These are phyloP conservation scores for Manis crassicaudata DNA, from an alignment of 2,797 vertebrate genomes.

Conservation along the genomic window DNA sequence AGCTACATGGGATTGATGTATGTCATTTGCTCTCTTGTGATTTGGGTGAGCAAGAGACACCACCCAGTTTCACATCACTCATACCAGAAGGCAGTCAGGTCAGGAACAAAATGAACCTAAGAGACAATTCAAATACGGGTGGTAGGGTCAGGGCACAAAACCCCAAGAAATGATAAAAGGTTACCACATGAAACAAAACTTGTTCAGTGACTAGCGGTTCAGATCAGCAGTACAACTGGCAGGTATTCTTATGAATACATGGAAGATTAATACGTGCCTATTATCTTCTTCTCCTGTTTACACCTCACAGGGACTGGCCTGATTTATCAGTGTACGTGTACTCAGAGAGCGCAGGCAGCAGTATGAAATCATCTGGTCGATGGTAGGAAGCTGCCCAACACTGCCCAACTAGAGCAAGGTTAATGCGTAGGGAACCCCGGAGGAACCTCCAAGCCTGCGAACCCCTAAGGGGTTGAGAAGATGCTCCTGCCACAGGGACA, in stretches of 20 bases:
- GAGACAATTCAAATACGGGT: not conserved
- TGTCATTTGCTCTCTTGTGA: not conserved
- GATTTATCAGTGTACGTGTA: too few relatives aligned
- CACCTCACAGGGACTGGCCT: not conserved
- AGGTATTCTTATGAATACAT: not conserved
- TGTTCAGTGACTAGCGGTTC: not conserved
- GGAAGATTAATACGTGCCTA: not conserved
- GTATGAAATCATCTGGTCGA: accelerated
- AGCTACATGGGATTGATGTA: not conserved
- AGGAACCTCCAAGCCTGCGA: not conserved
- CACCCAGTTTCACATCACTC: not conserved
- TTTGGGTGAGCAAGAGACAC: not conserved
- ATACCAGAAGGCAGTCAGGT: not conserved
- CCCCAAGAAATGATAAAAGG: not conserved
- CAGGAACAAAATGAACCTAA: not conserved
- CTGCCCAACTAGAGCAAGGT: not conserved
- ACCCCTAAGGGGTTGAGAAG: not conserved
- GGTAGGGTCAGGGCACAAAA: not conserved
- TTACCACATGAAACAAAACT: not conserved
- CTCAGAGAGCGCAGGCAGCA: accelerated
- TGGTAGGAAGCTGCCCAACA: accelerated
- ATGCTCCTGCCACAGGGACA: not conserved
- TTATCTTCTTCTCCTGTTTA: not conserved
- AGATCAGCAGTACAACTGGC: not conserved
- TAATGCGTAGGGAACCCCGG: not conserved